Evolutionary conservation across 2,113 vertebrate species (phyloP), one percentile per base, ranked within the genome.

Genomic region (Phalacrocorax aristotelis): DNA sequence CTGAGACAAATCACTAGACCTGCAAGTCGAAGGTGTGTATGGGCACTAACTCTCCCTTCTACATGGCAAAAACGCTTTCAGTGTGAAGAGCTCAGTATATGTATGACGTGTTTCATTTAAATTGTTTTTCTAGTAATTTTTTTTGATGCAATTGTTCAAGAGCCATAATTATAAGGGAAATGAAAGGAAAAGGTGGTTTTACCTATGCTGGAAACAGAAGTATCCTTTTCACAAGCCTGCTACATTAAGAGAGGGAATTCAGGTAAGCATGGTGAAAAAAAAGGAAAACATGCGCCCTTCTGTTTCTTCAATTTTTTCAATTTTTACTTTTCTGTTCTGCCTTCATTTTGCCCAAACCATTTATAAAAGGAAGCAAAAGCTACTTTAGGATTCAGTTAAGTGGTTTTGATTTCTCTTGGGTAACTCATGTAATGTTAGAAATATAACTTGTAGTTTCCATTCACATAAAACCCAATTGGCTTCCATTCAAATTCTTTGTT

Each of bases 181-280:
- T 3, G 10, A 4, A 75, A 91, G 6, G 17, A 25, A 69, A 85
- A 82, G 11, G 16, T 42, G 14, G 8, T 82, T 76, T 38, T 86
- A 71, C 18, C 10, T 90, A 1, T n/a, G 13, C 60, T 83, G 49
- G 68, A 83, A 86, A 80, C 17, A 58, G 65, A 91, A 76, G 15
- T 44, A 52, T 42, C 1, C 21, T 70, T 92, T 91, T 85, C 52
- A 85, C 12, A 83, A 69, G 36, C 15, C 26, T 74, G 25, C 21
- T 55, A 27, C 38, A 27, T 68, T 77, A 15, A 83, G 30, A 61
- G 62, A 64, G 10, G 4, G 26, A 74, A 44, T 82, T 46, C 48
- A 70, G 19, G 8, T 22, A 68, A 58, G 7, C 0, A 0, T 44
- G 10, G 1, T 23, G 6, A 9, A 44, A 57, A 29, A 30, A 55